phyloP scores from a whole-genome alignment of 1,140 invertebrate genomes.

The Bombus huntii region DNA sequence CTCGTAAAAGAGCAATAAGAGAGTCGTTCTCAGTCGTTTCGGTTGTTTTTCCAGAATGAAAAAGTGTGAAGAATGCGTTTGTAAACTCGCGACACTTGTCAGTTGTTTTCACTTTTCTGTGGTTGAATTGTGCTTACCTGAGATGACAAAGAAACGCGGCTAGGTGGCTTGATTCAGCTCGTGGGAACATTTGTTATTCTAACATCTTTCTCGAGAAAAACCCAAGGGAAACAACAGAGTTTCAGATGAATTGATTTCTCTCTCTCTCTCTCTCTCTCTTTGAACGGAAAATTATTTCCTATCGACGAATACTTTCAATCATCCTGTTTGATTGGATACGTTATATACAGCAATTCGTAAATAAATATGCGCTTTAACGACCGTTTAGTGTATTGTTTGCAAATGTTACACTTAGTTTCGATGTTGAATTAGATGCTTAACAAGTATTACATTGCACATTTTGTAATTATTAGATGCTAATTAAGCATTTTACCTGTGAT shows the following conservation, averaged over 20 bases:
- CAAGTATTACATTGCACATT: neutral
- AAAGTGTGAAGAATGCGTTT: neutral
- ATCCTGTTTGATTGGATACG: neutral
- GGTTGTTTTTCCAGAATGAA: conserved; percentile 8
- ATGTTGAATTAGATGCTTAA: neutral
- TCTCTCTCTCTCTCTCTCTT: neutral
- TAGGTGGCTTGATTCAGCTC: neutral
- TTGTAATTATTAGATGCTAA: neutral
- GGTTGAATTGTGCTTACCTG: conserved; percentile 2
- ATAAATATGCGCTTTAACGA: neutral
- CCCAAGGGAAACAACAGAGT: too few relatives aligned
- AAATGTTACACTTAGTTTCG: neutral
- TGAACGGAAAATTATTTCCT: neutral
- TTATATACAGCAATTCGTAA: neutral
- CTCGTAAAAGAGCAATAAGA: conserved; percentile 38
- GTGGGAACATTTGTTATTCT: neutral
- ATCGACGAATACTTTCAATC: neutral
- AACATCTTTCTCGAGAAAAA: neutral
- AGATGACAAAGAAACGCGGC: neutral
- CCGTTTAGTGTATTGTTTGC: neutral
- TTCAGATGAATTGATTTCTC: neutral
- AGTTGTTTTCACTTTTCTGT: neutral
- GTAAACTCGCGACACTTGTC: conserved; percentile 16
- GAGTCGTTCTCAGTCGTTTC: neutral
- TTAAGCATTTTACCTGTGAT: too few relatives aligned